Percentiles rank a stretch among this genome's conserved stretches.
Evolutionary conservation across 2,888 invertebrate species (phyloP).

Genomic region (Conistra vaccinii): DNA sequence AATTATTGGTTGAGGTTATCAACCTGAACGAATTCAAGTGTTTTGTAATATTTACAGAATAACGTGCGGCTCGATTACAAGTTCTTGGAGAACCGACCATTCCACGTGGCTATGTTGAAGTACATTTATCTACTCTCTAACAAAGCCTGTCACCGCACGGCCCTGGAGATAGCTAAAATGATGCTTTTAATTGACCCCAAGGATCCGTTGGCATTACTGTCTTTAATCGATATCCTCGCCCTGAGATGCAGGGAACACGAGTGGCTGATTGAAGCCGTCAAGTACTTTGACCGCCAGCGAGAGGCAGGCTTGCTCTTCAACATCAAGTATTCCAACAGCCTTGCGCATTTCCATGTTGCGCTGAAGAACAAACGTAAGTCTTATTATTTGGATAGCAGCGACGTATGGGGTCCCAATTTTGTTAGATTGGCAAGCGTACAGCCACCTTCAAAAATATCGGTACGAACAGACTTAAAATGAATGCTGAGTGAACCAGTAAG

Average conservation of each 20-base stretch:
- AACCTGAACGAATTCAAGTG: too few relatives aligned
- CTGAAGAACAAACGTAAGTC: constrained; percentile 70
- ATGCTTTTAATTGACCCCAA: constrained; percentile 94
- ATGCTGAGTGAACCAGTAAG: background rate
- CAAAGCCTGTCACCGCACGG: constrained; percentile 95
- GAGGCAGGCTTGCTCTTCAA: constrained; percentile 76
- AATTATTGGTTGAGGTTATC: too few relatives aligned
- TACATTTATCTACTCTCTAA: constrained; percentile 94
- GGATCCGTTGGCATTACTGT: constrained; percentile 94
- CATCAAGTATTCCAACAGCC: constrained; percentile 78
- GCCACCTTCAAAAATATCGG: background rate
- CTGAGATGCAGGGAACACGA: constrained; percentile 93
- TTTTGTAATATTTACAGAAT: constrained; percentile 67
- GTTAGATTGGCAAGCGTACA: background rate
- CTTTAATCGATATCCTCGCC: constrained; percentile 95
- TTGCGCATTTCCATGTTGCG: constrained; percentile 78
- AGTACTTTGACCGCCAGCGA: constrained; percentile 69
- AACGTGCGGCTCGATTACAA: constrained; percentile 77
- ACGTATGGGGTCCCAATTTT: background rate
- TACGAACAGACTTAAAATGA: background rate
- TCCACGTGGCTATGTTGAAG: constrained; percentile 93
- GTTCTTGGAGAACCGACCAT: constrained; percentile 79
- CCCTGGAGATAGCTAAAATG: constrained; percentile 96
- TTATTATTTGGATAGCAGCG: background rate
- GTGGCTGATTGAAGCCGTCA: constrained; percentile 90